Percentiles rank a stretch among this genome's conserved stretches.
phyloP scores from a whole-genome alignment of 2,888 invertebrate species.

The Hybos culiciformis region DNA sequence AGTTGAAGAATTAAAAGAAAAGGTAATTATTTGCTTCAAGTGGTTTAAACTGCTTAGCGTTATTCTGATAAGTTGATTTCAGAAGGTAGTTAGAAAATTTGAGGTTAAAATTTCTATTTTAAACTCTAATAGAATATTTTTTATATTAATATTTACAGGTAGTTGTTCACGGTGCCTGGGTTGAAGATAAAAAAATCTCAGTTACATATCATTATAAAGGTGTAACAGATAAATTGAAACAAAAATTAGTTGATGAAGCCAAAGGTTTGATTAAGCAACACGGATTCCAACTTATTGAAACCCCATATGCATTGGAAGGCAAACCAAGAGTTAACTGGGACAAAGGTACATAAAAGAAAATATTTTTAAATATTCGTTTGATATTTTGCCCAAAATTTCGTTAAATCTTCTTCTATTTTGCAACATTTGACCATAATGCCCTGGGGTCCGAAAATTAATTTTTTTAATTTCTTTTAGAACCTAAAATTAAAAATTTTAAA shows the following conservation, averaged over 20 bases:
- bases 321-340: conserved; percentile 69
- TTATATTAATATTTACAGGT: conserved; percentile 33
- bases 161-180: conserved; percentile 60
- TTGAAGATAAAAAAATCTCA: conserved; percentile 61
- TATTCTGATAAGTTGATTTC: too few species aligned
- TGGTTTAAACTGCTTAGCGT: too few species aligned
- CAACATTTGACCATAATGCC: too few species aligned
- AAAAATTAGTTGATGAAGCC: conserved; percentile 45
- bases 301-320: conserved; percentile 62
- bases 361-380: too few species aligned
- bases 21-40: conserved; percentile 35
- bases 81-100: background rate
- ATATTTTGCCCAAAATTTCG: background rate
- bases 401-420: background rate
- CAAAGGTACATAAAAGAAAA: conserved; percentile 40
- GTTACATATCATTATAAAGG: conserved; percentile 62
- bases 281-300: conserved; percentile 53
- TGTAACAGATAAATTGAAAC: conserved; percentile 46
- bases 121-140: background rate
- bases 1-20: conserved; percentile 51
- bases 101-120: background rate
- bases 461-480: too few species aligned
- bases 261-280: conserved; percentile 48
- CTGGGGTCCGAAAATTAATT: too few species aligned
- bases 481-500: too few species aligned